phyloP scores from a whole-genome alignment of 2,888 invertebrate species.

The Dolomedes plantarius region DNA sequence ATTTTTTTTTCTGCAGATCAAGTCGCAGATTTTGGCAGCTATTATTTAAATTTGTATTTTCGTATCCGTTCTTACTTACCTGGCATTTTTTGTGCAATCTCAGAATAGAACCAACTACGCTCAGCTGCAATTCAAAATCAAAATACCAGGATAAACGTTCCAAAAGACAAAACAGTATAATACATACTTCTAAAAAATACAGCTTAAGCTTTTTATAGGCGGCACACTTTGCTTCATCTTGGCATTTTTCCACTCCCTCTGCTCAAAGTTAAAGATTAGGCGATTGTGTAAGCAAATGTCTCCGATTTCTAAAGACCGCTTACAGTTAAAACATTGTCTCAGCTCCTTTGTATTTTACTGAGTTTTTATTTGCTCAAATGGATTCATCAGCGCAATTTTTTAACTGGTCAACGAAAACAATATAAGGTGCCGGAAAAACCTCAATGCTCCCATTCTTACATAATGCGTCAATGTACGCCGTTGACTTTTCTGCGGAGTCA shows the following conservation, averaged over 20 bases:
- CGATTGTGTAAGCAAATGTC: slow-evolving; percentile 5
- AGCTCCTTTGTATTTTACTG: slow-evolving; percentile 34
- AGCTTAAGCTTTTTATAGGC: slow-evolving; percentile 64
- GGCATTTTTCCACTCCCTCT: slow-evolving; percentile 50
- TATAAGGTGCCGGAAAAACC: not conserved
- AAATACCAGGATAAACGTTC: slow-evolving; percentile 43
- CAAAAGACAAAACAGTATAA: slow-evolving; percentile 61
- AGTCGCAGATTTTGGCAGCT: not conserved
- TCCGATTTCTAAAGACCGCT: slow-evolving; percentile 27
- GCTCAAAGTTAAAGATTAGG: slow-evolving; percentile 9
- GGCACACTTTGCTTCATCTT: slow-evolving; percentile 60
- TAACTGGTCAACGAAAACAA: slow-evolving; percentile 5
- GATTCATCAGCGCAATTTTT: slow-evolving; percentile 2
- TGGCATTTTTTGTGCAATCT: slow-evolving; percentile 3
- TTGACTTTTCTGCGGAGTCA: not conserved
- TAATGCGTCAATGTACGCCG: not conserved
- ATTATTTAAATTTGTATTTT: slow-evolving; percentile 8
- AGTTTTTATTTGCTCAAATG: not conserved
- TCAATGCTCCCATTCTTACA: not conserved
- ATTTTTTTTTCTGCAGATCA: no score
- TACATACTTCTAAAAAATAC: slow-evolving; percentile 66
- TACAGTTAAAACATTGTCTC: slow-evolving; percentile 52
- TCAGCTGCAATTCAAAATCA: slow-evolving; percentile 48
- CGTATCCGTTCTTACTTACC: not conserved
- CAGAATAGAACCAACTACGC: slow-evolving; percentile 51